Evolutionary conservation across 2,113 vertebrate species (phyloP), one percentile per base, ranked within the genome.

Genomic region (Rutilus rutilus): DNA sequence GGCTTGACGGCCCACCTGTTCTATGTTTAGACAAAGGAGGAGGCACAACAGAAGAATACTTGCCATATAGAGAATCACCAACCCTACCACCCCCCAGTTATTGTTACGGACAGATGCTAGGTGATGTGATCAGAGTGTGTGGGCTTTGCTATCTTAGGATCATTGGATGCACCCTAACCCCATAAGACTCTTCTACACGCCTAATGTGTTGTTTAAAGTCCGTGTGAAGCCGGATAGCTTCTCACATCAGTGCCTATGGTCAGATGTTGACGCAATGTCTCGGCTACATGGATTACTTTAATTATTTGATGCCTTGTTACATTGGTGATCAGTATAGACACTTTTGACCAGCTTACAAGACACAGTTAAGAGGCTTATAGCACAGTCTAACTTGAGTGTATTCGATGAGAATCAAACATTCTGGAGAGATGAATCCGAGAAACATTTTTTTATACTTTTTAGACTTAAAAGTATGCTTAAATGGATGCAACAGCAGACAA

Each of bases 11-110:
- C 45, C 83, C 81, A 89, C 85, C 88, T 88, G 90, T 62, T 83
- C 92, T 93, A 92, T 88, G 88, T 92, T 92, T 92, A 92, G 92
- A 92, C 87, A 89, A 88, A 25, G 42, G 87, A 77, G 87, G 85
- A 87, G 85, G 89, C 78, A 87, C 82, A 50, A 86, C 76, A 78
- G 47, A 65, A 82, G 85, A 86, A 91, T 90, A 87, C 85, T 86
- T 88, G 78, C 90, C 91, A 88, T 91, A 90, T 91, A 90, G 75
- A 90, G 90, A 74, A 42, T 67, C 17, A 9, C 59, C 77, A 33
- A 82, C 78, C 42, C 85, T 42, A 52, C 3, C 33, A 74, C 74
- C 78, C 84, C 84, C 78, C 74, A 65, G 60, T 85, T 83, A 84
- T 87, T 86, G 88, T 84, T 83, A 83, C 74, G 75, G 89, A 87